phyloP scores from a whole-genome alignment of 2,797 vertebrate genomes.

The Fringilla coelebs region DNA sequence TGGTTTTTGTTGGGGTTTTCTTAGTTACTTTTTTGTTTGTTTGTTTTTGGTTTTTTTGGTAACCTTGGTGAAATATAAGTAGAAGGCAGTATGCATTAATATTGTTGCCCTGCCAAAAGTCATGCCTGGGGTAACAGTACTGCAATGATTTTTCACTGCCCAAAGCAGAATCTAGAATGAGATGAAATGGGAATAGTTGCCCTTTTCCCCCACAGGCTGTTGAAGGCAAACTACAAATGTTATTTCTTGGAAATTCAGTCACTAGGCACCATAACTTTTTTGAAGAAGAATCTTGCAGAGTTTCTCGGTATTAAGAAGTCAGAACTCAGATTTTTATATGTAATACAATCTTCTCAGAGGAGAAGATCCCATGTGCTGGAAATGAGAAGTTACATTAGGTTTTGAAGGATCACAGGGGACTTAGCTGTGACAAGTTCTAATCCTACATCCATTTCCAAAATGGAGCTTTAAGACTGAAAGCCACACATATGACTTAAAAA shows the following conservation, averaged over 20 bases:
- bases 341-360: background rate
- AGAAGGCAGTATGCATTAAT: background rate
- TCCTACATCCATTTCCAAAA: background rate
- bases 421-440: background rate
- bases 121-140: background rate
- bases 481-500: background rate
- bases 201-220: rapidly evolving
- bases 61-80: background rate
- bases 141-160: background rate
- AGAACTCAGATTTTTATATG: background rate
- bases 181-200: background rate
- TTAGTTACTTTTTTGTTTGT: background rate
- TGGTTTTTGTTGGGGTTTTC: background rate
- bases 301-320: background rate
- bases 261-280: background rate
- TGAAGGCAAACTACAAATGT: background rate
- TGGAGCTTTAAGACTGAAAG: background rate
- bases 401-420: background rate
- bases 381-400: background rate
- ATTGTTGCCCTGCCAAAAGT: background rate
- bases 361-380: background rate
- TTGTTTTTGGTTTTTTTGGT: background rate
- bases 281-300: background rate
- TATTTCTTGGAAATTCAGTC: background rate
- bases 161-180: background rate